Evolutionary conservation across 2,797 vertebrate species (phyloP), one percentile per base, ranked within the genome.

Genomic region (Clarias platycephalus): DNA sequence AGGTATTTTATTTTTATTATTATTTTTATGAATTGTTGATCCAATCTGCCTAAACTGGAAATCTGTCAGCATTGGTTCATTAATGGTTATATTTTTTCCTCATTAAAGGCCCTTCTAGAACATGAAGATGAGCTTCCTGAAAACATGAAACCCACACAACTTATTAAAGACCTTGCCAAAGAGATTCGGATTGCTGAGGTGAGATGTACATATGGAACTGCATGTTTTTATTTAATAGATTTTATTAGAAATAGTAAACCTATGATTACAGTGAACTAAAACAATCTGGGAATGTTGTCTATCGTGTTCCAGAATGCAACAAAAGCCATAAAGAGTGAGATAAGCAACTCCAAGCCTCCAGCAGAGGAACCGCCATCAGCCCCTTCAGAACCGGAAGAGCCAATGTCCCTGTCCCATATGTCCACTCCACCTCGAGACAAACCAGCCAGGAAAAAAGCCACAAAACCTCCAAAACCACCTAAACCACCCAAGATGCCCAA

Each of bases 121-220:
- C 98, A 99, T 70, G 98, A 99, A 92, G 97, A 98, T 75, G 98
- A 99, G 89, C 97, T 99, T 87, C 98, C 98, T 76, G 98, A 99
- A 93, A 97, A 99, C 93, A 97, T 99, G 95, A 99, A 98, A 91
- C 97, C 98, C 89, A 95, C 97, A 9, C 98, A 99, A 90, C 97
- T 99, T 88, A 99, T 99, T 90, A 99, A 99, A 93, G 98, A 99
- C 92, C 97, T 99, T 90, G 98, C 98, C 95, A 98, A 96, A 96
- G 98, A 99, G 96, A 99, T 99, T 93, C 93, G 97, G 93, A 94
- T 98, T 93, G 97, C 97, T 84, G 98, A 99, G 96, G 98, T 99
- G 92, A 89, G 93, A 20, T 20, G 9, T 37, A 37, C 34, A 37
- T 18, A 80, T 49, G 16, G 9, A n/a, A n/a, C 40, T 22, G 12